These are phyloP conservation scores for Syngnathus scovelli DNA, from an alignment of 2,113 vertebrate species.

Conservation along the genomic window DNA sequence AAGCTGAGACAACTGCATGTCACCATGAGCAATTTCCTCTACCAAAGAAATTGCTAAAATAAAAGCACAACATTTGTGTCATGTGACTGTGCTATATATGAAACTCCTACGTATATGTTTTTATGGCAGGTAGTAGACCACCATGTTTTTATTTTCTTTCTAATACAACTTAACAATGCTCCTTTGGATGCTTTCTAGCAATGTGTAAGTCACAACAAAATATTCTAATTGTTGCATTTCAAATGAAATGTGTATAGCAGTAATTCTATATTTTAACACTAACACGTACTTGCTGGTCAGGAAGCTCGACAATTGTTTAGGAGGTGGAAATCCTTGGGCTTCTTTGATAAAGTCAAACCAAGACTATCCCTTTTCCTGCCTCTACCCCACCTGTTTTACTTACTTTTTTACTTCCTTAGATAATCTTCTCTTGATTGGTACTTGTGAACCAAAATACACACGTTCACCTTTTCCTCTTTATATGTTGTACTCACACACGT, in stretches of 20 bases:
- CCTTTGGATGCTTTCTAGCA: too few relatives aligned
- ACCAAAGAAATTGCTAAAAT: conserved; percentile 16
- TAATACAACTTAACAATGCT: too few relatives aligned
- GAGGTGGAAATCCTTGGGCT: conserved; percentile 24
- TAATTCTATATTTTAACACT: conserved; percentile 17
- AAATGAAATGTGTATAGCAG: background rate
- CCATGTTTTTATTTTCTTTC: too few relatives aligned
- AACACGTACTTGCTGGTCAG: conserved; percentile 49
- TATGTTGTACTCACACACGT: background rate
- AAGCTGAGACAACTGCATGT: conserved; percentile 7
- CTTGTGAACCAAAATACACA: background rate
- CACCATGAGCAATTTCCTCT: conserved; percentile 46
- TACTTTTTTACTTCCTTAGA: conserved; percentile 8
- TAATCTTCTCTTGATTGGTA: background rate
- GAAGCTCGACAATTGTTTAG: conserved; percentile 36
- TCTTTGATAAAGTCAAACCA: conserved; percentile 29
- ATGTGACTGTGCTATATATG: conserved; percentile 22
- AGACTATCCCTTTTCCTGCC: conserved; percentile 11
- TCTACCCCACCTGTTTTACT: conserved; percentile 23
- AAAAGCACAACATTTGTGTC: conserved; percentile 4
- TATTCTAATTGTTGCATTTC: background rate
- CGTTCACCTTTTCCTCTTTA: background rate
- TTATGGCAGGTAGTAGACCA: background rate
- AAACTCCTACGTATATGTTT: background rate
- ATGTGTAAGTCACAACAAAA: background rate